Base-by-base conservation (phyloP, 2,888 invertebrate genomes). In the Thera obeliscata region DNA sequence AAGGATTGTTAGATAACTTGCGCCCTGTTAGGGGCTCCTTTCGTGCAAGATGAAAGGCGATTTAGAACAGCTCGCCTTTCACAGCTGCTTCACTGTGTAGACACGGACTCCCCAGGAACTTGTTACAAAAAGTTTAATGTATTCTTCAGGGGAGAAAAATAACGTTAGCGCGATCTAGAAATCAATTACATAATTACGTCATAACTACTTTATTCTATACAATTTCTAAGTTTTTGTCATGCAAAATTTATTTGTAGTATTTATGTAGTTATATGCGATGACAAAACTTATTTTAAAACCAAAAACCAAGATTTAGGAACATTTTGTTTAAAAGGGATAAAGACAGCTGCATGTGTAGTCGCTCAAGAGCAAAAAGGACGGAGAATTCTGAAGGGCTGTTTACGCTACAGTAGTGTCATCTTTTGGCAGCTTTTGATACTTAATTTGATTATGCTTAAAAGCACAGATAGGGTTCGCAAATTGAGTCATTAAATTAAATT, bases 1-100 rank as follows among this genome's bases (percentile, higher is more conserved):
- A 7, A 52, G 52, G 52, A 33, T 33, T 52, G 33, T 22, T 22
- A 52, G 3, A 52, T 33, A 1, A 22, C 22, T 9, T 33, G 52
- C 52, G 52, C 52, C 33, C 33, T n/a, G 33, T 33, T 8, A 52
- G n/a, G 9, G 52, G 52, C 52, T 52, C 52, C 33, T 33, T 9
- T 52, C 52, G 22, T 52, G 52, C 52, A 33, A 52, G 52, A 22
- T 56, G 5, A 35, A 56, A 41, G 57, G 66, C 38, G 66, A 48
- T 33, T 58, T 58, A 4, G 36, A 9, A 66, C 66, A 66, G 66
- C 55, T 52, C 66, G 38, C 66, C 61, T 48, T 22, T 61, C 66
- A 55, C 38, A 38, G 57, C 66, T 66, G 66, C 41, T 38, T 62
- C 33, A 66, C 61, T 67, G 62, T 59, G 58, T 55, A 62, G 66